Conservation (phyloP, 1,140 invertebrate species). For the Drosophila triauraria region DNA sequence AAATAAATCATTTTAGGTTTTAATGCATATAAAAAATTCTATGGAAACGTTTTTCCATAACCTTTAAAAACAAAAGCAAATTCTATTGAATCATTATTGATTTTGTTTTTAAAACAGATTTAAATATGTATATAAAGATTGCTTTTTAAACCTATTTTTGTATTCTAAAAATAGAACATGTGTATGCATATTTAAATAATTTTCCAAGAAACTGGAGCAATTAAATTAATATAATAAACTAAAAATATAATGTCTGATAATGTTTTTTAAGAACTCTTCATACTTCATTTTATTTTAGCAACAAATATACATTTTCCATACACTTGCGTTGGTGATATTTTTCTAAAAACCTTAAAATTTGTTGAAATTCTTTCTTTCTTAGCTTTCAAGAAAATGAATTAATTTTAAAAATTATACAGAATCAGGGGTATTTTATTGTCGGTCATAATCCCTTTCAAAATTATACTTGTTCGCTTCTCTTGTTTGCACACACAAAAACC, state of each 20-base stretch:
- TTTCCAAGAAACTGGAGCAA: not conserved
- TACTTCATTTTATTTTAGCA: not conserved
- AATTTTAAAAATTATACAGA: not conserved
- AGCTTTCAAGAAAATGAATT: not conserved
- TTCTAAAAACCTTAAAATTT: too few species aligned
- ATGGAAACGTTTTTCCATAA: too few species aligned
- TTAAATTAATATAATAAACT: not conserved
- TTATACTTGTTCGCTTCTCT: constrained; percentile 12
- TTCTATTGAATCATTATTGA: not conserved
- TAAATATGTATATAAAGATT: not conserved
- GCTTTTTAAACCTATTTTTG: too few species aligned
- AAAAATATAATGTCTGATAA: too few species aligned
- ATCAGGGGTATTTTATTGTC: constrained; percentile 14
- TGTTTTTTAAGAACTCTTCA: not conserved
- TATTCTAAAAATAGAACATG: not conserved
- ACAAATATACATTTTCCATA: not conserved
- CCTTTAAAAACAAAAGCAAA: not conserved
- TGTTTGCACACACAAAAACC: constrained; percentile 32
- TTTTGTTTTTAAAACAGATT: not conserved
- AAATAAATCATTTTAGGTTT: not conserved
- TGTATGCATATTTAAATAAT: too few species aligned
- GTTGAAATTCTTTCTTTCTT: too few species aligned
- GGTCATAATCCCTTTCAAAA: not conserved
- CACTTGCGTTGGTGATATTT: too few species aligned
- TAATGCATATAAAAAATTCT: not conserved